Evolutionary conservation across 2,113 vertebrate species (phyloP).

Genomic region (Gambusia affinis): DNA sequence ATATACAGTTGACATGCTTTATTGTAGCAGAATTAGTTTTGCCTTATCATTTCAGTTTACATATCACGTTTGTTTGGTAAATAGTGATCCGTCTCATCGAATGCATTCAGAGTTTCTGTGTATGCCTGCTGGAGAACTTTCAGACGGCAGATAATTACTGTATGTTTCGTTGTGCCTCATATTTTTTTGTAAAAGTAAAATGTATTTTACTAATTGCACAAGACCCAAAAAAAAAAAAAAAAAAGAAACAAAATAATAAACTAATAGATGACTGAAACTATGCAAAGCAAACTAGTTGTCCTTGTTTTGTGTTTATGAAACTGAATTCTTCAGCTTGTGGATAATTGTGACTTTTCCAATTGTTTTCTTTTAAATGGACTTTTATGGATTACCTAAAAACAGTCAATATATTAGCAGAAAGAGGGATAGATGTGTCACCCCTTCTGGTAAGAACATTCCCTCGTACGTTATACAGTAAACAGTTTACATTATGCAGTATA

Average conservation of each 20-base stretch:
- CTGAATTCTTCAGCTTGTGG: not conserved
- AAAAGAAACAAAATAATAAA: constrained; percentile 43
- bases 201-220: constrained; percentile 70
- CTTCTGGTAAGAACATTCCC: too few relatives aligned
- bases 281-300: constrained; percentile 57
- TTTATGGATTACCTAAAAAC: too few relatives aligned
- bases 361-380: too few relatives aligned
- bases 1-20: constrained; percentile 55
- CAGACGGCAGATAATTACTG: constrained; percentile 56
- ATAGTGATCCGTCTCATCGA: constrained; percentile 40
- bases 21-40: constrained; percentile 60
- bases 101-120: constrained; percentile 52
- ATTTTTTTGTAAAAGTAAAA: constrained; percentile 65
- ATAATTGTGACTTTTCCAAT: not conserved
- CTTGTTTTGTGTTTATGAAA: not conserved
- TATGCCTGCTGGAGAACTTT: constrained; percentile 44
- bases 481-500: too few relatives aligned
- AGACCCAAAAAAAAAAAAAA: constrained; percentile 52
- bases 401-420: too few relatives aligned
- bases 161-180: constrained; percentile 63
- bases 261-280: constrained; percentile 53
- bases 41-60: constrained; percentile 39
- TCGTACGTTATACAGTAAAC: too few relatives aligned
- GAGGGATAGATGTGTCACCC: too few relatives aligned
- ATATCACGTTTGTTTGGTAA: constrained; percentile 27